phyloP scores from a whole-genome alignment of 2,888 invertebrate species.

The Eretmocerus hayati region DNA sequence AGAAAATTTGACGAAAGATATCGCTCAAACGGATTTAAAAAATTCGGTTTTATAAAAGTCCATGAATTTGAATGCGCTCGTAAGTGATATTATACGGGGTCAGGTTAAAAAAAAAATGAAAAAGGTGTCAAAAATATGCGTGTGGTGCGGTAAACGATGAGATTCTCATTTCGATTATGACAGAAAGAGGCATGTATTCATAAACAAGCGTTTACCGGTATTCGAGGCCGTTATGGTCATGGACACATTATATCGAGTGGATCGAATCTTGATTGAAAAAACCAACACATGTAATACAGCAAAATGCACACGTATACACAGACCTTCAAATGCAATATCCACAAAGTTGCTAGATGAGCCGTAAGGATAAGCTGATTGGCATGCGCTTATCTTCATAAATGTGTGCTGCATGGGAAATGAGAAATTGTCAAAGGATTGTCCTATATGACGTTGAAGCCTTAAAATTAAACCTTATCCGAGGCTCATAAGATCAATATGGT shows the following conservation, averaged over 20 bases:
- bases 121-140: conserved; percentile 1
- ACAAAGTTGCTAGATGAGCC: conserved; percentile 10
- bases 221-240: background rate
- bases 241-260: conserved; percentile 12
- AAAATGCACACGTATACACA: too few relatives aligned
- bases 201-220: conserved; percentile 1
- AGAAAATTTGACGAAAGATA: too few relatives aligned
- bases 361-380: conserved; percentile 14
- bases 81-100: too few relatives aligned
- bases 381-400: background rate
- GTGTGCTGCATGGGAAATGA: conserved; percentile 8
- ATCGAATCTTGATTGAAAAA: conserved; percentile 31
- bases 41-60: too few relatives aligned
- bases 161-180: background rate
- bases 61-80: too few relatives aligned
- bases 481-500: too few relatives aligned
- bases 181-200: background rate
- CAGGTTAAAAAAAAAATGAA: too few relatives aligned
- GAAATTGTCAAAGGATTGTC: conserved; percentile 24
- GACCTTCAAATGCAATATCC: too few relatives aligned
- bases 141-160: background rate
- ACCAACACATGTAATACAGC: conserved; percentile 14
- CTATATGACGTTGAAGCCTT: background rate
- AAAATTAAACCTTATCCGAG: too few relatives aligned
- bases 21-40: too few relatives aligned